Evolutionary conservation across 2,113 vertebrate species (phyloP).

Genomic region (Pollachius pollachius): DNA sequence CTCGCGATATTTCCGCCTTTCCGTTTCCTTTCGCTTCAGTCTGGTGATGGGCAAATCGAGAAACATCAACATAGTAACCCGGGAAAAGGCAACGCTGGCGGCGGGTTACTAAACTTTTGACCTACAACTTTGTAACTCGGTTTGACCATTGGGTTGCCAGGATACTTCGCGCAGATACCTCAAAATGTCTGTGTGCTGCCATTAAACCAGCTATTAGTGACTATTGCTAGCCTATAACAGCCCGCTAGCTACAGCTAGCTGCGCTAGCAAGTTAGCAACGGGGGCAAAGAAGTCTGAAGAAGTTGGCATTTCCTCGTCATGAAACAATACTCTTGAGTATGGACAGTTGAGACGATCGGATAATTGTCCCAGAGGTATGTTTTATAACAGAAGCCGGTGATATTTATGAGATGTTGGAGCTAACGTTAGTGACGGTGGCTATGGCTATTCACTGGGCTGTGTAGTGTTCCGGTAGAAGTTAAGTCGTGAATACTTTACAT

Average conservation of each 20-base stretch:
- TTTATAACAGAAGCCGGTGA: neutral
- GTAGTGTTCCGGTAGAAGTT: conserved; percentile 15
- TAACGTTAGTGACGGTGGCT: conserved; percentile 41
- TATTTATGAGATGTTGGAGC: conserved; percentile 2
- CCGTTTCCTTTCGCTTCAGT: conserved; percentile 38
- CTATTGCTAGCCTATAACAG: conserved; percentile 47
- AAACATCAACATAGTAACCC: conserved; percentile 63
- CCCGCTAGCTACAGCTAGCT: conserved; percentile 51
- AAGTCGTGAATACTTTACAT: too few species aligned
- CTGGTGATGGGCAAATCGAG: conserved; percentile 56
- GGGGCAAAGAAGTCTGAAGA: conserved; percentile 11
- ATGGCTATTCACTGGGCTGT: conserved; percentile 43
- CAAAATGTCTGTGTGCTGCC: conserved; percentile 35
- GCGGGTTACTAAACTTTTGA: conserved; percentile 26
- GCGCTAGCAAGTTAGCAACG: neutral
- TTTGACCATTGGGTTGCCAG: neutral
- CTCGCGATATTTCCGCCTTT: conserved; percentile 58
- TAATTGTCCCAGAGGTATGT: conserved; percentile 37
- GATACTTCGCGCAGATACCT: neutral
- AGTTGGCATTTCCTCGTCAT: conserved; percentile 32
- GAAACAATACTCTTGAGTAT: conserved; percentile 28
- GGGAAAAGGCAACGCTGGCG: conserved; percentile 50
- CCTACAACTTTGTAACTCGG: neutral
- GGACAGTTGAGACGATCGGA: conserved; percentile 22
- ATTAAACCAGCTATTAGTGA: conserved; percentile 50